Evolutionary conservation across 2,888 invertebrate genomes (phyloP).

Genomic region (Agriopis aurantiaria): DNA sequence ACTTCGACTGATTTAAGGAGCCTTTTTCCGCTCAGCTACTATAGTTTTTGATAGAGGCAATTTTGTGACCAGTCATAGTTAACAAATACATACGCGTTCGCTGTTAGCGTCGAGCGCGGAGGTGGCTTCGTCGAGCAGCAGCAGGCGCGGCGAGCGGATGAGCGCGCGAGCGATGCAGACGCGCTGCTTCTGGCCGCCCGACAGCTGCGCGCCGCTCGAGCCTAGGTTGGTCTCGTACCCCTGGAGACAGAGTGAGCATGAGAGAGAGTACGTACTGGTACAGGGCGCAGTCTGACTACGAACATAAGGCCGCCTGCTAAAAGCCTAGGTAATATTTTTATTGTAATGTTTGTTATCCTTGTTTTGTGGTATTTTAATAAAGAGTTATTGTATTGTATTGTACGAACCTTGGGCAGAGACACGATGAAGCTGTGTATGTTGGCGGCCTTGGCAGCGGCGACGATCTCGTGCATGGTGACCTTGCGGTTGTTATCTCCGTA

Average conservation of each 20-base stretch:
- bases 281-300: neutral
- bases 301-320: no score
- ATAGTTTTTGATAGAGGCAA: neutral
- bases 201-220: conserved; percentile 89
- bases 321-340: no score
- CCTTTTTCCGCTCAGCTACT: neutral
- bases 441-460: conserved; percentile 90
- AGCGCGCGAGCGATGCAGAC: conserved; percentile 91
- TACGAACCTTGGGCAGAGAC: conserved; percentile 89
- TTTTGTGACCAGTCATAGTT: neutral
- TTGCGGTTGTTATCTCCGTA: conserved; percentile 92
- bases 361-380: no score
- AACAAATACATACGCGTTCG: conserved; percentile 82
- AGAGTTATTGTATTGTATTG: no score
- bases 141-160: conserved; percentile 88
- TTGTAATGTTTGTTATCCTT: no score
- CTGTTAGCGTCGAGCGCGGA: conserved; percentile 90
- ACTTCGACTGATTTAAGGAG: neutral
- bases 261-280: neutral
- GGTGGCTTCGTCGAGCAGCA: conserved; percentile 90
- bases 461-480: conserved; percentile 90
- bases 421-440: conserved; percentile 93
- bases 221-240: conserved; percentile 91
- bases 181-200: conserved; percentile 91
- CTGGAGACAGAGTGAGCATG: conserved; percentile 57